Evolutionary conservation across 1,140 invertebrate genomes (phyloP), one percentile per base, ranked within the genome.

Genomic region (Pantala flavescens): DNA sequence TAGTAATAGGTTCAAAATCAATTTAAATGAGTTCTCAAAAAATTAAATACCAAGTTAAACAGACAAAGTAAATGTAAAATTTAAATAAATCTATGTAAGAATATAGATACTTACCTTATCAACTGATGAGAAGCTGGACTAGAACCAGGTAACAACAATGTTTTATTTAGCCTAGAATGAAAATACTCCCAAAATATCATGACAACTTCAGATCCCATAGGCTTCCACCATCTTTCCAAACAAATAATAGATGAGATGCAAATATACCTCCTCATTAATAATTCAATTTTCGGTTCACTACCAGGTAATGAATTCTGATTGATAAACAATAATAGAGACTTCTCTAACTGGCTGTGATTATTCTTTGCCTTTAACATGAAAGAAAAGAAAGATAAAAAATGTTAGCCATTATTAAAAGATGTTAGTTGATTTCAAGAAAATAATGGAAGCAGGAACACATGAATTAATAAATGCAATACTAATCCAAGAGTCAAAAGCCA

Each of bases 141-240:
- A 19, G 49, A 63, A 19, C 49, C 49, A 63, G 49, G 49, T 19
- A 63, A 19, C 49, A 63, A 19, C n/a, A 63, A 63, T 3, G 49
- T 7, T 14, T 3, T 21, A 14, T 63, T 63, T 14, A 63, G n/a
- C 12, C 49, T 63, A 3, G 3, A 12, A 21, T 63, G 49, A 21
- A 63, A 63, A 21, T 63, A 63, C 12, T 63, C 49, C 49, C 49
- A 63, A 63, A 63, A 63, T 63, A 63, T 63, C 49, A 63, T 63
- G n/a, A 63, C 49, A 19, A 21, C 5, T 21, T 63, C 49, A 63
- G 16, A 16, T 21, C 49, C 2, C n/a, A 63, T 19, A 19, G 49
- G 49, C 49, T 63, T 21, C 49, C 49, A 63, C 49, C 49, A 63
- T 63, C 49, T 63, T 12, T 21, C 49, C 49, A 63, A 21, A 63